Percentiles rank a stretch among this genome's conserved stretches.
Evolutionary conservation across 2,888 invertebrate genomes (phyloP).

Genomic region (Agrochola macilenta): DNA sequence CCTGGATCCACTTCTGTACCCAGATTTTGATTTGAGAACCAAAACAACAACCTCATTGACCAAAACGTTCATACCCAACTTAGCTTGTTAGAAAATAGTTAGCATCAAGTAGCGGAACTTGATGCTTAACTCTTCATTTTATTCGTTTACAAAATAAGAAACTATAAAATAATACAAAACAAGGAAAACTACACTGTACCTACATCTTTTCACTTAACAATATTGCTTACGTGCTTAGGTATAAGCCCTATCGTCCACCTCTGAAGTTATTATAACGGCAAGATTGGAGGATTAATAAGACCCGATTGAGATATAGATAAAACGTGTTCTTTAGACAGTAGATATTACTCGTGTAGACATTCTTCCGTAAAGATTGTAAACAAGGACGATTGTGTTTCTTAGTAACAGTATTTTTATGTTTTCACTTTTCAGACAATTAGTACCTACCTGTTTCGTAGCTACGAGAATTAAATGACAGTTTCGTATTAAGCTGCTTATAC

Average conservation of each 20-base stretch:
- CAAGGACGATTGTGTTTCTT: neutral
- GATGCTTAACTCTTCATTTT: neutral
- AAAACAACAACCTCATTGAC: too few species aligned
- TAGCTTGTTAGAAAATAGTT: neutral
- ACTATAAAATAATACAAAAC: neutral
- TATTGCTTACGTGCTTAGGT: slow-evolving; percentile 15
- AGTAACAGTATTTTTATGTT: neutral
- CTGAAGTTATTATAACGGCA: slow-evolving; percentile 41
- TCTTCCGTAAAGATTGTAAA: slow-evolving; percentile 1
- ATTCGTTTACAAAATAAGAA: neutral
- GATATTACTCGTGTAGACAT: slow-evolving; percentile 15
- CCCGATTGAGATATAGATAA: slow-evolving; percentile 19
- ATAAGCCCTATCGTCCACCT: slow-evolving; percentile 8
- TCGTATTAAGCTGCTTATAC: neutral
- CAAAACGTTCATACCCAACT: too few species aligned
- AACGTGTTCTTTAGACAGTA: slow-evolving; percentile 12
- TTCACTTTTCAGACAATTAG: neutral
- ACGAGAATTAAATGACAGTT: neutral
- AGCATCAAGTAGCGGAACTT: neutral
- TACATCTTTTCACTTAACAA: slow-evolving; percentile 5
- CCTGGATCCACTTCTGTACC: too few species aligned
- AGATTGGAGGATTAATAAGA: slow-evolving; percentile 47
- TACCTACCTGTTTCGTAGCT: neutral
- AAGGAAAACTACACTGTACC: neutral
- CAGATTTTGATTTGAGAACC: neutral